These are phyloP conservation scores for Lapara coniferarum DNA, from an alignment of 2,888 invertebrate species.

Conservation along the genomic window DNA sequence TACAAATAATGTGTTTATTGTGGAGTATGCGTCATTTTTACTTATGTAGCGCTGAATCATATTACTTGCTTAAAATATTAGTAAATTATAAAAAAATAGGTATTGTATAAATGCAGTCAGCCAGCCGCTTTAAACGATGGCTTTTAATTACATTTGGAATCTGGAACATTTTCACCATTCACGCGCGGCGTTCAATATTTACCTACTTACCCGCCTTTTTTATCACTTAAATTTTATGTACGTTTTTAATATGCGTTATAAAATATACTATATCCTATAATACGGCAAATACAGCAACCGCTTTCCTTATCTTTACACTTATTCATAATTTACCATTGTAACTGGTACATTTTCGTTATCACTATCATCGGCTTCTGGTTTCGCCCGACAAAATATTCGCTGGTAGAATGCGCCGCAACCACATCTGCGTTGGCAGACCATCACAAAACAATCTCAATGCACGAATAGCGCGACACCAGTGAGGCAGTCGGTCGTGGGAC, in stretches of 20 bases:
- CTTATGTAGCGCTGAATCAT: neutral
- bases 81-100: neutral
- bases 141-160: no score
- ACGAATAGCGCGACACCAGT: slow-evolving; percentile 39
- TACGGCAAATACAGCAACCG: neutral
- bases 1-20: slow-evolving; percentile 1
- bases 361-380: slow-evolving; percentile 45
- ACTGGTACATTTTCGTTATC: slow-evolving; percentile 30
- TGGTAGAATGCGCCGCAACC: slow-evolving; percentile 69
- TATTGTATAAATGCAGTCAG: neutral
- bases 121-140: no score
- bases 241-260: neutral
- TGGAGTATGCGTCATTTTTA: neutral
- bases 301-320: neutral
- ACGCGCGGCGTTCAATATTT: neutral
- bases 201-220: slow-evolving; percentile 2
- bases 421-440: slow-evolving; percentile 65
- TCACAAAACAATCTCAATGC: slow-evolving; percentile 41
- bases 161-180: no score
- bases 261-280: neutral
- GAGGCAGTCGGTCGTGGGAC: slow-evolving; percentile 40
- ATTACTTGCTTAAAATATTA: neutral
- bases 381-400: slow-evolving; percentile 66
- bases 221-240: neutral
- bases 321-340: slow-evolving; percentile 34